A percentile compares a stretch with the other conserved stretches of the same genome.
These are phyloP conservation scores for Junco hyemalis DNA, from an alignment of 2,113 vertebrate species.

Conservation along the genomic window DNA sequence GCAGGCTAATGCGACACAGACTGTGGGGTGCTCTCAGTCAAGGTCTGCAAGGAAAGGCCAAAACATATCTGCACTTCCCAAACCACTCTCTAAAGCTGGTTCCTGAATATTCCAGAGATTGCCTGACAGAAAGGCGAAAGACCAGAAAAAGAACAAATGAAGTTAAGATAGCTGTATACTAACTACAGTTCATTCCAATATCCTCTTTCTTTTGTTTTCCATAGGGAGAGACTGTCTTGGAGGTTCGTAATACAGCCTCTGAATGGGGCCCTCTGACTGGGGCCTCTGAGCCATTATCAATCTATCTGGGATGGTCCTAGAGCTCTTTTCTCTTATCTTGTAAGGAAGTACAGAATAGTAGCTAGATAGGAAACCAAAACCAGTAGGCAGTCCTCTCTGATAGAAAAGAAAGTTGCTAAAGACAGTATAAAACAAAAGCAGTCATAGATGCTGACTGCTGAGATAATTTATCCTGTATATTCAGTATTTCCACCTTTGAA, in stretches of 20 bases:
- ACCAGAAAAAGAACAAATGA: neutral
- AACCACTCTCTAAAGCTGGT: neutral
- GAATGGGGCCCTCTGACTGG: neutral
- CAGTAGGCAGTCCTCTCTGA: neutral
- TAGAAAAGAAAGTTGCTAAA: neutral
- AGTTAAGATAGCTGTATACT: neutral
- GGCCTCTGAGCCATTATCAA: neutral
- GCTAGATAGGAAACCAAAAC: neutral
- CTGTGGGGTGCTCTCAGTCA: neutral
- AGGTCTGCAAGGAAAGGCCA: neutral
- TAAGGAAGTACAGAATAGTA: neutral
- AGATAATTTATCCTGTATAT: neutral
- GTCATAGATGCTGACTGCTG: neutral
- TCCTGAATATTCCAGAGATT: neutral
- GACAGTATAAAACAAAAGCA: neutral
- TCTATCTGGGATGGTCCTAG: neutral
- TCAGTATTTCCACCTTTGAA: neutral
- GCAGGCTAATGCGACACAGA: rapidly evolving
- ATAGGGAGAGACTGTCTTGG: neutral
- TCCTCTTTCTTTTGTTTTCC: neutral
- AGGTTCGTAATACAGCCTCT: neutral
- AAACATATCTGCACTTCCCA: neutral
- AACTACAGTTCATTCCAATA: neutral
- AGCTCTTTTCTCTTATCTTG: neutral
- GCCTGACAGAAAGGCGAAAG: neutral